Evolutionary conservation across 2,888 invertebrate species (phyloP).

Genomic region (Tachina lurida): DNA sequence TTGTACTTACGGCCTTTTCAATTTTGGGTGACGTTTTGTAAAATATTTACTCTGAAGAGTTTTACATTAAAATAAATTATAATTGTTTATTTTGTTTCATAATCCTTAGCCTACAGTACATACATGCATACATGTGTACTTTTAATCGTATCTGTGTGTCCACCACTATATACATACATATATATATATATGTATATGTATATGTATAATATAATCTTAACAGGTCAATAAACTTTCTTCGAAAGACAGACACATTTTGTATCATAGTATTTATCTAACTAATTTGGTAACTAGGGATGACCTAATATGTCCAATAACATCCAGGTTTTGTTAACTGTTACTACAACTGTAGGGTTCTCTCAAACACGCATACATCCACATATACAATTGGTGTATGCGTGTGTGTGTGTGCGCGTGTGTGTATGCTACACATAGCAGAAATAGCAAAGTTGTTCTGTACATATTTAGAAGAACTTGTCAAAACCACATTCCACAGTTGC

Average conservation of each 20-base stretch:
- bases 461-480: conserved; percentile 82
- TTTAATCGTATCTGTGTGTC: background rate
- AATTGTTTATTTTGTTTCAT: too few species aligned
- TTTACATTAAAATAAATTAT: too few species aligned
- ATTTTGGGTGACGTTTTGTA: too few species aligned
- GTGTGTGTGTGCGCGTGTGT: background rate
- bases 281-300: background rate
- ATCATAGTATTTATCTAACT: background rate
- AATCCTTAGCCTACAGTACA: too few species aligned
- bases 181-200: too few species aligned
- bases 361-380: background rate
- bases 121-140: background rate
- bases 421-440: conserved; percentile 64
- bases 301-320: conserved; percentile 11
- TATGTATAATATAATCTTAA: background rate
- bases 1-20: too few species aligned
- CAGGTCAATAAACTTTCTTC: conserved; percentile 11
- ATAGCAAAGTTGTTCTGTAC: conserved; percentile 79
- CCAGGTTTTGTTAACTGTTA: background rate
- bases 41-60: too few species aligned
- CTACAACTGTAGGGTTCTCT: conserved; percentile 18
- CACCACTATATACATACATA: background rate
- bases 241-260: conserved; percentile 1
- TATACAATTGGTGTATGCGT: background rate
- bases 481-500: conserved; percentile 80